Conservation (phyloP, 2,113 vertebrate genomes). For the Engraulis encrasicolus region DNA sequence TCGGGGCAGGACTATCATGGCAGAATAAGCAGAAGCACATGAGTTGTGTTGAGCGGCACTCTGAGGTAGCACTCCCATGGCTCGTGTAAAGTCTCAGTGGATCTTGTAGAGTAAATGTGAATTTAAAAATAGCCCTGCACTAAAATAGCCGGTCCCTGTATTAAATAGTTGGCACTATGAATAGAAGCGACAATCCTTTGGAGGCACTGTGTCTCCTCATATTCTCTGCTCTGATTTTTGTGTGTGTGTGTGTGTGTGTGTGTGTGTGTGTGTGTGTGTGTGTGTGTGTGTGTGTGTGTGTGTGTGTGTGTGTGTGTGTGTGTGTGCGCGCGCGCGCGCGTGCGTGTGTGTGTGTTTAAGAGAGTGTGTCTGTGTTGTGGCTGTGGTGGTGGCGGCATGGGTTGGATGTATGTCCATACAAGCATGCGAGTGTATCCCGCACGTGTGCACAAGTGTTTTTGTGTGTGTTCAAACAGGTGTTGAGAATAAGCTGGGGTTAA, state of each 20-base stretch:
- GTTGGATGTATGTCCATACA: too few relatives aligned
- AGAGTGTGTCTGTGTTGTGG: too few relatives aligned
- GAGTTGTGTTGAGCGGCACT: not conserved
- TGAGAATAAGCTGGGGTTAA: not conserved
- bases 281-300: not conserved
- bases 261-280: constrained; percentile 12
- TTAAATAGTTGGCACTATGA: constrained; percentile 24
- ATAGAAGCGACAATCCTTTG: constrained; percentile 36
- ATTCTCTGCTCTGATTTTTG: not conserved
- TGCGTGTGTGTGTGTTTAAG: too few relatives aligned
- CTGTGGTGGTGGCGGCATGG: too few relatives aligned
- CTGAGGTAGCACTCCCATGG: not conserved
- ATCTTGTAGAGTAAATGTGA: not conserved
- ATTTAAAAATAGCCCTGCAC: not conserved
- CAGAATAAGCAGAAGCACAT: not conserved
- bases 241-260: not conserved
- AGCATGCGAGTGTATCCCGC: not conserved
- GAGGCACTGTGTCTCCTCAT: not conserved
- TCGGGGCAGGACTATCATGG: not conserved
- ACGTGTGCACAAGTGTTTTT: not conserved
- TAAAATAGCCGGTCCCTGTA: not conserved
- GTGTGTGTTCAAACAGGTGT: not conserved
- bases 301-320: too few relatives aligned
- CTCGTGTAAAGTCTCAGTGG: not conserved
- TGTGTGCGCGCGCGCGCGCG: too few relatives aligned